phyloP scores from a whole-genome alignment of 1,140 invertebrate genomes.

The Bombyx mandarina region DNA sequence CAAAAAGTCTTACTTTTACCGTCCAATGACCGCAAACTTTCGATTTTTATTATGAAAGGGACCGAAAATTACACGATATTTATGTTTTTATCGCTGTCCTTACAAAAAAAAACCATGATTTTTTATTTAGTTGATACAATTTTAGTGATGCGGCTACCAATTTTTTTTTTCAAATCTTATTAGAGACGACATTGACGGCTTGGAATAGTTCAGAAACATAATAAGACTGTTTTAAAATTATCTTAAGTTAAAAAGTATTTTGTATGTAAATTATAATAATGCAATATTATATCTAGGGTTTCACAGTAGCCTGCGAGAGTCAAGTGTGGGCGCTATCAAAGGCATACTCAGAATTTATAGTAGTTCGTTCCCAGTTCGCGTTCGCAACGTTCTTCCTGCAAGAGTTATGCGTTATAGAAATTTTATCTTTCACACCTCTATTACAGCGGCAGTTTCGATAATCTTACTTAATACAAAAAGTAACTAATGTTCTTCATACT shows the following conservation, averaged over 20 bases:
- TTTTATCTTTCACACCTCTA: conserved; percentile 29
- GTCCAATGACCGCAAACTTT: conserved; percentile 37
- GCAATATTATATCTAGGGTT: conserved; percentile 36
- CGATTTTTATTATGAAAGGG: conserved; percentile 25
- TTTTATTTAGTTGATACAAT: too few relatives aligned
- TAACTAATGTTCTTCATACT: too few relatives aligned
- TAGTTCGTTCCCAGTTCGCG: conserved; percentile 21
- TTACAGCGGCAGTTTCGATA: neutral
- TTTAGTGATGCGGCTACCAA: too few relatives aligned
- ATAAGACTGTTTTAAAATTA: too few relatives aligned
- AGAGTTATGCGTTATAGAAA: conserved; percentile 38
- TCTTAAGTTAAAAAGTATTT: too few relatives aligned
- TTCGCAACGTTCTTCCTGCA: conserved; percentile 13
- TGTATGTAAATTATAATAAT: conserved; percentile 17
- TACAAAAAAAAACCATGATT: too few relatives aligned
- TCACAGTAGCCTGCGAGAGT: conserved; percentile 50
- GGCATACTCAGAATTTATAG: conserved; percentile 37
- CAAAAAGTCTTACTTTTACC: conserved; percentile 33
- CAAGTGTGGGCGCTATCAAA: conserved; percentile 44
- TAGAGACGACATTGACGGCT: too few relatives aligned
- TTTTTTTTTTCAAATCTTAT: too few relatives aligned
- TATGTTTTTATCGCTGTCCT: conserved; percentile 4
- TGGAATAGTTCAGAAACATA: too few relatives aligned
- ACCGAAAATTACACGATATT: neutral
- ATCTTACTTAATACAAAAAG: too few relatives aligned